Evolutionary conservation across 2,797 vertebrate species (phyloP).

Genomic region (Macropus fuliginosus): DNA sequence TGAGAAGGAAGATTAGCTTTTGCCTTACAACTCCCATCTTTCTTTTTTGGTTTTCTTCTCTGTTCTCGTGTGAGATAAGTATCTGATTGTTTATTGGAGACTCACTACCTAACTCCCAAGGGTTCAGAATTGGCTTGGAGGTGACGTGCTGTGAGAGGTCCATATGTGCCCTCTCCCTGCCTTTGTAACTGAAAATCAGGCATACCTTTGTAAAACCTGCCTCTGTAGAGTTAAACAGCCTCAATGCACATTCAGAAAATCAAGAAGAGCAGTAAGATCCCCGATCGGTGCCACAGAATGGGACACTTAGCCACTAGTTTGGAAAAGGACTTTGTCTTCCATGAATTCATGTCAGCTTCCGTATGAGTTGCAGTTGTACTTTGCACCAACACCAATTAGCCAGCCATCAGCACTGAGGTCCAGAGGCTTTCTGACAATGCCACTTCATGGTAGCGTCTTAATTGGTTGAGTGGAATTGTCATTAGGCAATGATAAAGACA

Average conservation of each 20-base stretch:
- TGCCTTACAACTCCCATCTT: not conserved
- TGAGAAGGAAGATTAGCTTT: conserved; percentile 9
- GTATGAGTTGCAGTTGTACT: conserved; percentile 82
- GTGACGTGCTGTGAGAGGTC: conserved; percentile 10
- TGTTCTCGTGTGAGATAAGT: conserved; percentile 41
- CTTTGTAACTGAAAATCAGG: conserved; percentile 65
- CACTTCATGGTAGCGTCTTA: conserved; percentile 85
- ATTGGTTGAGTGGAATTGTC: conserved; percentile 87
- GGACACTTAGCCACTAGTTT: conserved; percentile 48
- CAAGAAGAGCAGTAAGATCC: conserved; percentile 58
- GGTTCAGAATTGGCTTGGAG: conserved; percentile 46
- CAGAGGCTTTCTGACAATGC: conserved; percentile 86
- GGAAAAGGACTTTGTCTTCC: conserved; percentile 78
- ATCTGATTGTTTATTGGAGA: conserved; percentile 42
- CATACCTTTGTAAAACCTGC: conserved; percentile 55
- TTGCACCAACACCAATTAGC: conserved; percentile 84
- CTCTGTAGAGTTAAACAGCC: conserved; percentile 69
- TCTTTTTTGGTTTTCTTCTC: conserved; percentile 23
- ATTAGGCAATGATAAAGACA: conserved; percentile 87
- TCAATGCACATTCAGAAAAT: conserved; percentile 60
- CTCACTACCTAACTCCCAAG: conserved; percentile 41
- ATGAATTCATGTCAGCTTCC: conserved; percentile 81
- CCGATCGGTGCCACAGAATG: conserved; percentile 62
- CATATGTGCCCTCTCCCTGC: conserved; percentile 25
- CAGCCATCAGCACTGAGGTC: conserved; percentile 82